Percentiles rank a stretch among this genome's conserved stretches.
Evolutionary conservation across 2,797 vertebrate species (phyloP).

Genomic region (Malurus leucopterus): DNA sequence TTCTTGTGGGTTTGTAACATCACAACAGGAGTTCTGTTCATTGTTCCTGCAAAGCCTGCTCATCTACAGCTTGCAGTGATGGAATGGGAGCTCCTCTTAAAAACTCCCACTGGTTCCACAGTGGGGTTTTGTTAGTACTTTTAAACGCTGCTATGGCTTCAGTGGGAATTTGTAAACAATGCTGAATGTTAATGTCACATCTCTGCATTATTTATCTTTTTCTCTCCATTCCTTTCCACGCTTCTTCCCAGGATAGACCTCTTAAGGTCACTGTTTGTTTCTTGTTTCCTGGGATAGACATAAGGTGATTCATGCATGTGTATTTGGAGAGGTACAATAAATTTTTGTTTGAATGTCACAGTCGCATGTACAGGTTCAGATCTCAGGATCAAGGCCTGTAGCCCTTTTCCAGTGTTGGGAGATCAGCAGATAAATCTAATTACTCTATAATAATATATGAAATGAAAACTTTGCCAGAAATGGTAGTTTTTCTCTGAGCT

Average conservation of each 20-base stretch:
- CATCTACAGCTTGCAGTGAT: neutral
- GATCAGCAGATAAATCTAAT: neutral
- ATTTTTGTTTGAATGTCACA: neutral
- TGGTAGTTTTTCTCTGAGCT: neutral
- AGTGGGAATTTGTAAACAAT: neutral
- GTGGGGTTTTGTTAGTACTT: neutral
- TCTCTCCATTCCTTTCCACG: neutral
- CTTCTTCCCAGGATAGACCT: neutral
- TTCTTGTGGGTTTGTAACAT: neutral
- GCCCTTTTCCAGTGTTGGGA: neutral
- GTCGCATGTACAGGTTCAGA: accelerated
- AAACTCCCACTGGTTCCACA: neutral
- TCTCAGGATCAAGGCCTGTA: neutral
- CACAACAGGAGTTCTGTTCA: neutral
- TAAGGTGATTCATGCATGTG: accelerated
- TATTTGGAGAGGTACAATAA: neutral
- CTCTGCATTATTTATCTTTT: neutral
- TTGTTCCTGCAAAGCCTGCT: neutral
- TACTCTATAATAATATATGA: neutral
- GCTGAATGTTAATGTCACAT: neutral
- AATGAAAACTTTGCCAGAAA: neutral
- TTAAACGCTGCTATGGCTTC: neutral
- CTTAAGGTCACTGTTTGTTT: neutral
- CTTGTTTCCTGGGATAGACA: neutral
- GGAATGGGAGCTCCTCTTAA: neutral